These are phyloP conservation scores for Ephialtes manifestator DNA, from an alignment of 2,888 invertebrate species.

Conservation along the genomic window DNA sequence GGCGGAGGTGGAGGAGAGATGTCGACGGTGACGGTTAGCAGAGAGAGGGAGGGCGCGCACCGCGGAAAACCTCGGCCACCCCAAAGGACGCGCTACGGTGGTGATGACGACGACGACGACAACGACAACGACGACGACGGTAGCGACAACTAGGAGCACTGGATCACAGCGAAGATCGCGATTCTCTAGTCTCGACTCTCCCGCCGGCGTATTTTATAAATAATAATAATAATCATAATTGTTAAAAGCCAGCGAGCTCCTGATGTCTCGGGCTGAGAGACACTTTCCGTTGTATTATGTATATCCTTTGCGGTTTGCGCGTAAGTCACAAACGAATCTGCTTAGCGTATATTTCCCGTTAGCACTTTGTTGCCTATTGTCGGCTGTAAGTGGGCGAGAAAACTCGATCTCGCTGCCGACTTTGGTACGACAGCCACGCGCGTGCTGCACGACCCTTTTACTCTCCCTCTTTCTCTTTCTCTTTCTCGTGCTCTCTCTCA, in stretches of 20 bases:
- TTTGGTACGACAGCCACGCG: conserved; percentile 26
- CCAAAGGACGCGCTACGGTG: conserved; percentile 57
- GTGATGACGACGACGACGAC: conserved; percentile 23
- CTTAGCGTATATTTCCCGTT: not conserved
- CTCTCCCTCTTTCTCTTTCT: conserved; percentile 1
- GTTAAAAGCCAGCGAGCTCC: no score
- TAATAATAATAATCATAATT: no score
- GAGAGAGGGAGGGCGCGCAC: conserved; percentile 54
- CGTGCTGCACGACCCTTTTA: not conserved
- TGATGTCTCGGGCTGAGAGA: no score
- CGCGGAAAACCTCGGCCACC: conserved; percentile 60
- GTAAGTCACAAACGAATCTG: no score
- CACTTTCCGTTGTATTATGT: no score
- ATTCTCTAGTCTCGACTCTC: not conserved
- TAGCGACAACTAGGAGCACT: not conserved
- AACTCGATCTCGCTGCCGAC: conserved; percentile 61
- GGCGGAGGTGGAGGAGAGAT: conserved; percentile 15
- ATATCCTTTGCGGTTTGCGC: no score
- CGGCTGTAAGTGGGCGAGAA: conserved; percentile 31
- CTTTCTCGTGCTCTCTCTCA: conserved; percentile 2
- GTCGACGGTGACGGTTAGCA: conserved; percentile 59
- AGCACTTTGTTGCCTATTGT: not conserved
- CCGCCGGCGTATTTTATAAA: no score
- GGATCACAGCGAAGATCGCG: not conserved
- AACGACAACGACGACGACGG: not conserved